phyloP scores from a whole-genome alignment of 2,797 vertebrate species.

The Staurois parvus region DNA sequence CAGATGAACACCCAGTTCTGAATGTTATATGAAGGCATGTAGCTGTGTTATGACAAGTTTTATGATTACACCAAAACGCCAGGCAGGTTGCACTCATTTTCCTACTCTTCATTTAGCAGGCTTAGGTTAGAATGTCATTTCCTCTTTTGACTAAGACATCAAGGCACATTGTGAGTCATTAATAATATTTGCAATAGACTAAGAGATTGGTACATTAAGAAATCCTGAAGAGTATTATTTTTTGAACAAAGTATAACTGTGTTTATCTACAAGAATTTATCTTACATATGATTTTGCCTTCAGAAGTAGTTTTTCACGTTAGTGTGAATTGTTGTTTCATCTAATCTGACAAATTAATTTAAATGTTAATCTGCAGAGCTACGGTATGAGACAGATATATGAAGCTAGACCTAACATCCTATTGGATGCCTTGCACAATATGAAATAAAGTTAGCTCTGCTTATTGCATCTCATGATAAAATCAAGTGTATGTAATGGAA shows the following conservation, averaged over 20 bases:
- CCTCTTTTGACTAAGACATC: background rate
- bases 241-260: background rate
- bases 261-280: background rate
- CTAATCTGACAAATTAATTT: constrained; percentile 5
- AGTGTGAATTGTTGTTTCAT: background rate
- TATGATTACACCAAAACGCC: too few relatives aligned
- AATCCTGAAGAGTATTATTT: background rate
- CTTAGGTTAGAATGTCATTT: background rate
- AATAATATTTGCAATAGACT: background rate
- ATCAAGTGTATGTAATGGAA: constrained; percentile 5
- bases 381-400: constrained; percentile 12
- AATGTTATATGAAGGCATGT: too few relatives aligned
- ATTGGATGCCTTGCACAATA: constrained; percentile 1
- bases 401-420: background rate
- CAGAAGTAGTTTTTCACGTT: background rate
- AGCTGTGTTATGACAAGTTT: too few relatives aligned
- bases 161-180: background rate
- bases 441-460: background rate
- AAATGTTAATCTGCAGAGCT: background rate
- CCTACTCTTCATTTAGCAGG: too few relatives aligned
- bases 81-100: too few relatives aligned
- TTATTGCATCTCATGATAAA: constrained; percentile 22
- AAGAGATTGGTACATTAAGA: background rate
- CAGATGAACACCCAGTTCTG: too few relatives aligned
- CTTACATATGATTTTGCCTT: background rate